These are phyloP conservation scores for Tyria jacobaeae DNA, from an alignment of 2,888 invertebrate genomes.

Conservation along the genomic window DNA sequence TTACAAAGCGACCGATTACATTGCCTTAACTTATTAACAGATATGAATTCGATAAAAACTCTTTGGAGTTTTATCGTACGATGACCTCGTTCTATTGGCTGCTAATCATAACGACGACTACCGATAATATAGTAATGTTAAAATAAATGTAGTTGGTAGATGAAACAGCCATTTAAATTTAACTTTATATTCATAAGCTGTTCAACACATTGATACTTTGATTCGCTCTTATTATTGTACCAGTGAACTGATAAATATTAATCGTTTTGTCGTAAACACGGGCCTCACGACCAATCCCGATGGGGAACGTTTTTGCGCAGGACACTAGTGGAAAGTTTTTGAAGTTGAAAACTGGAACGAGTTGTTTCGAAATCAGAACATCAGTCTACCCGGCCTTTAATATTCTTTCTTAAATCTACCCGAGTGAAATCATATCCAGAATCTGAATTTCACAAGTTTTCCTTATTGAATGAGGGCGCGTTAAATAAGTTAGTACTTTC, in stretches of 20 bases:
- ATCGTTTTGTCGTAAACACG: slow-evolving; percentile 59
- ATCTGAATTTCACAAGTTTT: slow-evolving; percentile 67
- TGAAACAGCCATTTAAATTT: slow-evolving; percentile 64
- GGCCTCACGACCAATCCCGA: slow-evolving; percentile 56
- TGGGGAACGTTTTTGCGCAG: slow-evolving; percentile 57
- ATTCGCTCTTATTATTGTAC: slow-evolving; percentile 69
- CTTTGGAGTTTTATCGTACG: slow-evolving; percentile 68
- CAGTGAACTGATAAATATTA: slow-evolving; percentile 78
- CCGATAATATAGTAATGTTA: slow-evolving; percentile 51
- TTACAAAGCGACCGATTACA: slow-evolving; percentile 64
- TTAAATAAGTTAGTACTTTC: slow-evolving; percentile 72
- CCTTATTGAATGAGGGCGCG: slow-evolving; percentile 62
- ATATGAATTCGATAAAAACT: slow-evolving; percentile 69
- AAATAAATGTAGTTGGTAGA: slow-evolving; percentile 69
- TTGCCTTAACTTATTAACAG: slow-evolving; percentile 70
- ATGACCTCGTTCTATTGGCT: slow-evolving; percentile 61
- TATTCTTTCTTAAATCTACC: slow-evolving; percentile 59
- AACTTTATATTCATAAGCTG: slow-evolving; percentile 76
- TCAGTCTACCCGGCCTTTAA: slow-evolving; percentile 51
- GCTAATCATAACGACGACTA: slow-evolving; percentile 55
- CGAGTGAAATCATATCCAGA: slow-evolving; percentile 67
- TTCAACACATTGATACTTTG: slow-evolving; percentile 68
- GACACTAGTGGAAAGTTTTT: slow-evolving; percentile 61
- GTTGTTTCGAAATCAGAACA: slow-evolving; percentile 62
- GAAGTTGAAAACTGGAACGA: slow-evolving; percentile 58